Percentiles rank a stretch among this genome's conserved stretches.
phyloP scores from a whole-genome alignment of 2,113 vertebrate species.

The cattle (Bos taurus) region DNA sequence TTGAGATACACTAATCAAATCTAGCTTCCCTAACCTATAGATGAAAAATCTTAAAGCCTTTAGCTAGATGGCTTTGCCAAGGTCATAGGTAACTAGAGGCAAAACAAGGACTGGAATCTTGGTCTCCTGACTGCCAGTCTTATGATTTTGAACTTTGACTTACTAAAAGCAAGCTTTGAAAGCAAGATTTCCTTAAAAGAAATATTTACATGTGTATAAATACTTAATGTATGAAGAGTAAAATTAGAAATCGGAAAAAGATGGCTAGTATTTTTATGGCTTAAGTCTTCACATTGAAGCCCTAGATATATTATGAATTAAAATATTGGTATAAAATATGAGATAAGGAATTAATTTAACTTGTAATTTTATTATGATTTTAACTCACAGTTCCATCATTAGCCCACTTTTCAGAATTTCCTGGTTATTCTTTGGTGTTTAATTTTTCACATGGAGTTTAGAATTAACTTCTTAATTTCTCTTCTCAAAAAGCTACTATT shows the following conservation, averaged over 20 bases:
- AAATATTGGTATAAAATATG: constrained; percentile 12
- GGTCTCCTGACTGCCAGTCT: neutral
- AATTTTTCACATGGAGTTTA: constrained; percentile 24
- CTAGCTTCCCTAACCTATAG: neutral
- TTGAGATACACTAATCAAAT: neutral
- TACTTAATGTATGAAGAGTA: neutral
- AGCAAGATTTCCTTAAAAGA: neutral
- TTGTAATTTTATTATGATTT: neutral
- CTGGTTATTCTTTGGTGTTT: neutral
- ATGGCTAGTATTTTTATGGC: neutral
- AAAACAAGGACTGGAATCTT: neutral
- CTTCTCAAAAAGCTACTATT: neutral
- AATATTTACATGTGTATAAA: neutral
- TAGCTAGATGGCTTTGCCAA: neutral
- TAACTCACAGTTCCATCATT: neutral
- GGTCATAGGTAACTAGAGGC: neutral
- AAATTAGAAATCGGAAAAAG: neutral
- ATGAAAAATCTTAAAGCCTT: neutral
- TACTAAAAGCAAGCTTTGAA: constrained; percentile 9
- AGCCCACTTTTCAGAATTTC: neutral
- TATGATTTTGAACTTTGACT: neutral
- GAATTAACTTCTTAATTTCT: neutral
- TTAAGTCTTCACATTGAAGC: neutral
- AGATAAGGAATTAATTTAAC: neutral
- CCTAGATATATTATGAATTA: neutral